phyloP scores from a whole-genome alignment of 2,113 vertebrate genomes.

The Tenebrosternarchus preto region DNA sequence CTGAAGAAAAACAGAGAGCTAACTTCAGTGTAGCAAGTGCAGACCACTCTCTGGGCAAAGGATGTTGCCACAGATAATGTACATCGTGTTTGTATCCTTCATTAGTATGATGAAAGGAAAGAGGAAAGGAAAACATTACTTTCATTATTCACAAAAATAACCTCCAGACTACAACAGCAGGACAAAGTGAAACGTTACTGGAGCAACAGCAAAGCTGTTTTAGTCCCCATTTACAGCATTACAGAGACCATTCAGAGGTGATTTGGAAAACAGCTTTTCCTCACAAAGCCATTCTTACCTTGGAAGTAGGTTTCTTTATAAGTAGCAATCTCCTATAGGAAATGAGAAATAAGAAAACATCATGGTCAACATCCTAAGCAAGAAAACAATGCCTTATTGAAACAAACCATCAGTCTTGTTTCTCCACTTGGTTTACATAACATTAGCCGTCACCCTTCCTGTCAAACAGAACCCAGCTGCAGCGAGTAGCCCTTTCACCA shows the following conservation, averaged over 20 bases:
- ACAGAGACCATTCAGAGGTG: neutral
- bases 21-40: neutral
- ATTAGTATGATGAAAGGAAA: neutral
- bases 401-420: neutral
- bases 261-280: neutral
- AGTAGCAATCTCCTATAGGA: conserved; percentile 68
- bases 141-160: neutral
- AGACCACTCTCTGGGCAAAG: too few species aligned
- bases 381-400: neutral
- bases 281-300: conserved; percentile 58
- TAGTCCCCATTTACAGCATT: neutral
- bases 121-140: neutral
- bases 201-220: neutral
- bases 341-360: conserved; percentile 13
- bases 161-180: neutral
- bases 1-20: neutral
- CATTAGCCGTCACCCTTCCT: too few species aligned
- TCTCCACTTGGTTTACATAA: neutral
- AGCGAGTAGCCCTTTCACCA: too few species aligned
- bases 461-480: too few species aligned
- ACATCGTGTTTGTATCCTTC: neutral
- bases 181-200: neutral
- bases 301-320: conserved; percentile 76
- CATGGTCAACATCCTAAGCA: neutral
- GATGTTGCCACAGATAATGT: neutral